A percentile compares a stretch with the other conserved stretches of the same genome.
Evolutionary conservation across 2,797 vertebrate genomes (phyloP).

Genomic region (Notoglanidium macrostoma): DNA sequence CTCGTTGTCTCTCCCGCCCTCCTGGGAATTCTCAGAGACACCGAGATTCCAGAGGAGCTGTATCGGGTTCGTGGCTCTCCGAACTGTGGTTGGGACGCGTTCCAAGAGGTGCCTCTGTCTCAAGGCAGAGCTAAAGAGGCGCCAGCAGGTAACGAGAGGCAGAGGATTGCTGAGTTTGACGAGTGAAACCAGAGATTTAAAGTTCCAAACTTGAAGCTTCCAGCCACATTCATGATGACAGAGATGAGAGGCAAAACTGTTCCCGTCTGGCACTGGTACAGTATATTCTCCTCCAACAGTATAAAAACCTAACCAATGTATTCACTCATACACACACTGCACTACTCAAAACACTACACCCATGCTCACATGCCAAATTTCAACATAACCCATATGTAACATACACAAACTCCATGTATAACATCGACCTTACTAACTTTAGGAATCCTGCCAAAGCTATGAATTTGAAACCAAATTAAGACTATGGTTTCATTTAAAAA

Average conservation of each 20-base stretch:
- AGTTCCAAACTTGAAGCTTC: conserved; percentile 80
- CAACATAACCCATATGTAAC: conserved; percentile 14
- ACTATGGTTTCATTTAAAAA: not conserved
- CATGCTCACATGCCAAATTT: conserved; percentile 8
- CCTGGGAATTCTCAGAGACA: conserved; percentile 80
- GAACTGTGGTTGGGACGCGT: conserved; percentile 79
- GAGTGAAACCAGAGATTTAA: conserved; percentile 88
- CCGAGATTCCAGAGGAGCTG: conserved; percentile 81
- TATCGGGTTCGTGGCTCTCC: conserved; percentile 85
- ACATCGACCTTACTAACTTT: not conserved
- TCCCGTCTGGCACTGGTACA: conserved; percentile 34
- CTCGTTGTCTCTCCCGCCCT: conserved; percentile 76
- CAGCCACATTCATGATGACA: conserved; percentile 63
- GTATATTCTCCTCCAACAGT: conserved; percentile 5
- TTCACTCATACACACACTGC: conserved; percentile 11
- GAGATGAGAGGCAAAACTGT: conserved; percentile 29
- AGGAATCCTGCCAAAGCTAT: not conserved
- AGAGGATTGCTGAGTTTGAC: conserved; percentile 77
- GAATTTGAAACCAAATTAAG: not conserved
- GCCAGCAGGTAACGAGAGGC: conserved; percentile 87
- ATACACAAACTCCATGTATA: not conserved
- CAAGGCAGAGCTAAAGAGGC: conserved; percentile 83
- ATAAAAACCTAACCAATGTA: conserved; percentile 23
- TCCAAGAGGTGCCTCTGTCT: conserved; percentile 87
- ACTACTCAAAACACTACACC: not conserved